Evolutionary conservation across 2,888 invertebrate species (phyloP), one percentile per base, ranked within the genome.

Genomic region (Apantesis nais): DNA sequence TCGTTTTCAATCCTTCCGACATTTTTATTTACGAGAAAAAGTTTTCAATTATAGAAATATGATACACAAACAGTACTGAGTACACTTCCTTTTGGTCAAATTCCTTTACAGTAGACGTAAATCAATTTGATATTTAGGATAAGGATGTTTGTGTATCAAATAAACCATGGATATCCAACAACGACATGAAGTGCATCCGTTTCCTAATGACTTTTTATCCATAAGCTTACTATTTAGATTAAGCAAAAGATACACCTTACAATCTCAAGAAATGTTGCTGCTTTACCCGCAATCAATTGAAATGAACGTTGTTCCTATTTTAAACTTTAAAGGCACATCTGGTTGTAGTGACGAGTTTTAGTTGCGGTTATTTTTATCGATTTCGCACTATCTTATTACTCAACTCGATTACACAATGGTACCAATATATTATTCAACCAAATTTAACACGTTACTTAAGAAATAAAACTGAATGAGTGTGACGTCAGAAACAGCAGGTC

Each of bases 401-500:
- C 34, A 58, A 66, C 34, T 66, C 25, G 31, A 62, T 25, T 66
- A 58, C 29, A 34, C 22, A 62, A 58, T 66, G 9, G 22, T 34
- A 58, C 29, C 55, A 22, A n/a, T 58, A 44, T 37, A 62, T 65
- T 68, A 61, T 29, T 62, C 58, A 74, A 81, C 64, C 70, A 62
- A 75, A 77, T 70, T 61, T 63, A 65, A 16, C 69, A 69, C 62
- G 63, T 78, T 71, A 71, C 72, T 68, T 66, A 77, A 77, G 72
- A 73, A 71, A 75, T 66, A 76, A 76, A 75, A 76, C n/a, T 83
- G 84, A 87, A 87, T 82, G 86, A 72, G 71, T 74, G 77, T 89
- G 87, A 89, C 88, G 89, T 88, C 86, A 88, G 81, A 62, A 77
- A 76, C 77, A 79, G 79, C 84, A 83, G 82, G 86, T 89, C 92